phyloP scores from a whole-genome alignment of 2,797 vertebrate species.

The Microhierax caerulescens region DNA sequence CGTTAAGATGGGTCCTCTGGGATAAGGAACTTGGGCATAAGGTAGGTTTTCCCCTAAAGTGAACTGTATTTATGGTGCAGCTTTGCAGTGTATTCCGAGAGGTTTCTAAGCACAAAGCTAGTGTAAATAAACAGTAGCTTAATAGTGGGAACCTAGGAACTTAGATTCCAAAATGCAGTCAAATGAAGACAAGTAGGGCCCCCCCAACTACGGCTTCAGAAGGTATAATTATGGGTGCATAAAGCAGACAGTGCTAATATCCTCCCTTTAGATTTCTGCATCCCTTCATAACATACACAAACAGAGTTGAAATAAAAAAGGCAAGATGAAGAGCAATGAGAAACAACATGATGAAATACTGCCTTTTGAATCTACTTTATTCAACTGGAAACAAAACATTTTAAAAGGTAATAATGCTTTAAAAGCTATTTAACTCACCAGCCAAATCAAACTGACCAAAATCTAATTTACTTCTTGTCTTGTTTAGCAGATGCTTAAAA shows the following conservation, averaged over 20 bases:
- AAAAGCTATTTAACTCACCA: constrained; percentile 54
- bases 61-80: not conserved
- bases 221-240: not conserved
- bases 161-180: not conserved
- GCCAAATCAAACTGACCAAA: constrained; percentile 61
- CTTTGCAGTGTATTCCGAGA: not conserved
- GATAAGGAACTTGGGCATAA: not conserved
- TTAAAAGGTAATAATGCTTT: constrained; percentile 54
- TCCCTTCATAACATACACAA: not conserved
- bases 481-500: constrained; percentile 66
- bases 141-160: not conserved
- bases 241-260: not conserved
- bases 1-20: not conserved
- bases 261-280: not conserved
- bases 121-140: not conserved
- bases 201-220: not conserved
- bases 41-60: not conserved
- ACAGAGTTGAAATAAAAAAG: not conserved
- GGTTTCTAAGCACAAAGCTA: not conserved
- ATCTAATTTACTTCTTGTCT: constrained; percentile 61
- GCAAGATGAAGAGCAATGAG: not conserved
- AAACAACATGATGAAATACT: not conserved
- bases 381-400: constrained; percentile 65
- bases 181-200: not conserved
- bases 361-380: constrained; percentile 42